These are phyloP conservation scores for Bombus affinis DNA, from an alignment of 1,140 invertebrate species.

Conservation along the genomic window DNA sequence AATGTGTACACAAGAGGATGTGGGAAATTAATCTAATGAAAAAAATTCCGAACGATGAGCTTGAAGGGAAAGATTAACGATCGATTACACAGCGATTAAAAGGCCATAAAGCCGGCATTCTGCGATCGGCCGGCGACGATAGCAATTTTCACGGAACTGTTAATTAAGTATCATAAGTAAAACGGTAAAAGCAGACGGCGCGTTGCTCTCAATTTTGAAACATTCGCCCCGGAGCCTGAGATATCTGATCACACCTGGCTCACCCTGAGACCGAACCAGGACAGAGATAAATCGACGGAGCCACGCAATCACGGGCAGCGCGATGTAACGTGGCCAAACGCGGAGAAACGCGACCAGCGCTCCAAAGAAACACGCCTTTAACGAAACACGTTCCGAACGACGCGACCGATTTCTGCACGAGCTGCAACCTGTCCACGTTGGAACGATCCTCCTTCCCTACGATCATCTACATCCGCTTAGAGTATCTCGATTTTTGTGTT, in stretches of 20 bases:
- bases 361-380: neutral
- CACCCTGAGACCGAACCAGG: conserved; percentile 12
- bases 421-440: neutral
- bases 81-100: neutral
- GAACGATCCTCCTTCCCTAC: neutral
- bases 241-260: conserved; percentile 20
- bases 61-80: neutral
- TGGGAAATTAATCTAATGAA: too few species aligned
- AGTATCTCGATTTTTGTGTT: too few species aligned
- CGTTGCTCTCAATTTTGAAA: conserved; percentile 18
- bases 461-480: too few species aligned
- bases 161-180: conserved; percentile 11
- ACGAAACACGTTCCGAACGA: neutral
- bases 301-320: neutral
- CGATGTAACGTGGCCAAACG: conserved; percentile 2
- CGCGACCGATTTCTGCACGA: neutral
- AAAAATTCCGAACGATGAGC: too few species aligned
- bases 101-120: too few species aligned
- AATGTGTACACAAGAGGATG: too few species aligned
- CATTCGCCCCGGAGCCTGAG: neutral
- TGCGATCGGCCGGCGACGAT: neutral
- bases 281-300: conserved; percentile 9
- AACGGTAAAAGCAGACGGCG: neutral
- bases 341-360: conserved; percentile 1
- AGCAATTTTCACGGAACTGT: neutral